A percentile compares a stretch with the other conserved stretches of the same genome.
These are phyloP conservation scores for Clamator glandarius DNA, from an alignment of 2,797 vertebrate genomes.

Conservation along the genomic window DNA sequence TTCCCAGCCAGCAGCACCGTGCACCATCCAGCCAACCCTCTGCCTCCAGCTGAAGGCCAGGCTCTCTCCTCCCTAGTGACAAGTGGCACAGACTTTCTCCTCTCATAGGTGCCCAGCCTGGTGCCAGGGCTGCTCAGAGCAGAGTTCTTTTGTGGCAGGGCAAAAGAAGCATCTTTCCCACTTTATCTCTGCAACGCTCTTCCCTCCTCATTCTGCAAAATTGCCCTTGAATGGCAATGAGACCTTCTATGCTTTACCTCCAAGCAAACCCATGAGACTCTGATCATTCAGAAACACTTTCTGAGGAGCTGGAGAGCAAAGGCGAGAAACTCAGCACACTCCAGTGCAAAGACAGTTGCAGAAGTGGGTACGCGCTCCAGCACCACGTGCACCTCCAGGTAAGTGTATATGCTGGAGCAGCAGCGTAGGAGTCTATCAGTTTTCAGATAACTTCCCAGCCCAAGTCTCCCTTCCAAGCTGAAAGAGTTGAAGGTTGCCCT, in stretches of 20 bases:
- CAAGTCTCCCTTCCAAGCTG: not conserved
- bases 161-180: not conserved
- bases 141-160: too few species aligned
- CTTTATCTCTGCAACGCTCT: not conserved
- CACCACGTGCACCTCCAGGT: accelerated
- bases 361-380: not conserved
- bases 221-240: not conserved
- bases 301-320: not conserved
- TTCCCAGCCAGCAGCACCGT: not conserved
- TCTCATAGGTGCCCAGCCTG: not conserved
- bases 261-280: not conserved
- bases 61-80: not conserved
- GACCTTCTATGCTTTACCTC: not conserved
- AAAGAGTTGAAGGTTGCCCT: not conserved
- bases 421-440: not conserved
- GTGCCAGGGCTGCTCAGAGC: not conserved
- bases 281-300: not conserved
- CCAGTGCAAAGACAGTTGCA: not conserved
- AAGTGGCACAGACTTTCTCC: not conserved
- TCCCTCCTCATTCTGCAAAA: not conserved
- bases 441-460: not conserved
- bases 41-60: not conserved
- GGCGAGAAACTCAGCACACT: not conserved
- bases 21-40: accelerated
- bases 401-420: accelerated